Evolutionary conservation across 2,113 vertebrate species (phyloP), one percentile per base, ranked within the genome.

Genomic region (Ceratotherium simum): DNA sequence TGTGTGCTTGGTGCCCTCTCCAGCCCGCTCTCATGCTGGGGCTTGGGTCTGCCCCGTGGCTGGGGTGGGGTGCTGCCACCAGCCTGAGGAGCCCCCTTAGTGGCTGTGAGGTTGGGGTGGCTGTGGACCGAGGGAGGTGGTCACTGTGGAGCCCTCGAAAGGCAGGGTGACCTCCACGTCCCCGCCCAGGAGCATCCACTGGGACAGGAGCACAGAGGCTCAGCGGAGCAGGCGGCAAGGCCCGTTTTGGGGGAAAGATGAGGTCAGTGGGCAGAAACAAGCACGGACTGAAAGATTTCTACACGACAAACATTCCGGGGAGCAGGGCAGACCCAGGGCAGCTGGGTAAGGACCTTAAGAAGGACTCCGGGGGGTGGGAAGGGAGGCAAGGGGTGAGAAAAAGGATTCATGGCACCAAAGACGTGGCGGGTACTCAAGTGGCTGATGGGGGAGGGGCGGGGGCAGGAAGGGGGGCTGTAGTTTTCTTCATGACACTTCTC

Each of bases 201-300:
- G 4, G 4, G 75, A 48, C 36, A 85, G 48, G 67, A 93, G 48
- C 51, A 31, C 16, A 42, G 76, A 76, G 39, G 8, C 21, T 91
- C 81, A 31, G 58, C 29, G 51, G 67, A 89, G 78, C 78, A 8
- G 12, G 82, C 23, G 2, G 60, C 48, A 27, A 89, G 84, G 70
- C 72, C 83, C 58, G 14, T 67, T 75, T 85, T 2, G 0, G 23
- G 51, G 48, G 64, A 73, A 56, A 69, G 70, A 60, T 83, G 81
- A 87, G 25, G 85, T 84, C 84, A 87, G 42, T n/a, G 51, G 67
- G 58, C 90, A 96, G 54, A 89, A 90, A 67, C 33, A 76, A 83
- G 39, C 64, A 58, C 13, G 23, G 29, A 86, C 70, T 73, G 46
- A 60, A 21, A 54, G 46, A 82, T 65, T 31, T 62, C 72, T 58